Base-by-base conservation (phyloP, 2,888 invertebrate species). In the Creontiades dilutus region DNA sequence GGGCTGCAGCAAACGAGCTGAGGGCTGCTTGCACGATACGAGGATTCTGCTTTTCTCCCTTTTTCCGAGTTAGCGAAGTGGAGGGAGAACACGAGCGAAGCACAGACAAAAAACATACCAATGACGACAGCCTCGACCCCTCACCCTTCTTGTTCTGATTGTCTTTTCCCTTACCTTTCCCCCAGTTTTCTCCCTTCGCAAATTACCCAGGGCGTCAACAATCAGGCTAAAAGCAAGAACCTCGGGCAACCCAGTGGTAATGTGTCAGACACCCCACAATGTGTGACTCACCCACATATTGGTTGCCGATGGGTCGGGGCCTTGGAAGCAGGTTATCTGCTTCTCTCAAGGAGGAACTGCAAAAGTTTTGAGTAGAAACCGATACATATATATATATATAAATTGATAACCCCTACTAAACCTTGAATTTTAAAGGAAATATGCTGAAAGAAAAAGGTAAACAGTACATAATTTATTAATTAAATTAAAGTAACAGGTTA, bases 111-210 rank as follows among this genome's bases (percentile, higher is more conserved):
- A 61, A 61, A 61, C 61, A 19, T 23, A 68, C 23, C 68, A 23
- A 23, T n/a, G 7, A 14, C 57, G 5, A 7, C 12, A 12, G 5
- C 23, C 27, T 23, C 12, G 23, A 23, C 68, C 68, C 68, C 27
- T 23, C n/a, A 19, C 12, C 68, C 68, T 68, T 68, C 23, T 9
- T 27, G 68, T 68, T 68, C n/a, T 68, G 68, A 68, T 68, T 68
- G 68, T 68, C 68, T 68, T 68, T 37, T 19, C 23, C 68, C 68
- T 68, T 37, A 23, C 68, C 68, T 68, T 68, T 23, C 23, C 23
- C 19, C 23, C 27, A 13, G n/a, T 11, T 68, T 68, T 23, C 27
- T 23, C 68, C 68, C 68, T 27, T 23, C 68, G 19, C 68, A 68
- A 68, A 68, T 68, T 68, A 68, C 23, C 68, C 68, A 9, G 27